Conservation (phyloP, 2,113 vertebrate species). For the Climacteris rufus region DNA sequence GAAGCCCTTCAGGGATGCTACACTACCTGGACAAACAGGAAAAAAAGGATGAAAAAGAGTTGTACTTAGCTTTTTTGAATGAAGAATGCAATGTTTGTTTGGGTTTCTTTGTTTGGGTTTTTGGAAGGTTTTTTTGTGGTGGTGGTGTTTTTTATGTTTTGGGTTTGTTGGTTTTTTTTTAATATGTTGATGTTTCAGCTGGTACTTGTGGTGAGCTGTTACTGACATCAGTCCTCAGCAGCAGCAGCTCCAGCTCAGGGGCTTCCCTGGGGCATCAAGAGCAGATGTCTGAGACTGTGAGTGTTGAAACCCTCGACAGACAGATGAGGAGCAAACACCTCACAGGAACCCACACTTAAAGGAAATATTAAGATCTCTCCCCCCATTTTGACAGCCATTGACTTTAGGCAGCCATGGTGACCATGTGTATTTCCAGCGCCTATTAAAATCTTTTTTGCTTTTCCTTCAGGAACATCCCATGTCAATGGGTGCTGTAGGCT, state of each 20-base stretch:
- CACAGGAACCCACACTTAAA: not conserved
- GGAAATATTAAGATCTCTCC: not conserved
- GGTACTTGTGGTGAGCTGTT: not conserved
- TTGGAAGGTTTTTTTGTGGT: not conserved
- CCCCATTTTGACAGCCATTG: not conserved
- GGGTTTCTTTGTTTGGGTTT: not conserved
- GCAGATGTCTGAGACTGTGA: not conserved
- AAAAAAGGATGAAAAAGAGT: not conserved
- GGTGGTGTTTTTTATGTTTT: too few relatives aligned
- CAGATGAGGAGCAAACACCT: rapidly evolving
- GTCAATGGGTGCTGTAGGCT: not conserved
- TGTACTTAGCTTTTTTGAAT: not conserved
- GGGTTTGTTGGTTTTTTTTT: too few relatives aligned
- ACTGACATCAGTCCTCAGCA: not conserved
- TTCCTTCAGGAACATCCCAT: not conserved
- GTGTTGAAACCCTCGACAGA: not conserved
- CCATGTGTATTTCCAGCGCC: not conserved
- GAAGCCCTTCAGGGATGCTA: not conserved
- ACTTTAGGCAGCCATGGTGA: not conserved
- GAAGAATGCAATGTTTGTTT: not conserved
- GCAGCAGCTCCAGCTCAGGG: not conserved
- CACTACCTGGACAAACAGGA: not conserved
- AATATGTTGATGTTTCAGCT: not conserved
- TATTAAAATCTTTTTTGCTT: not conserved
- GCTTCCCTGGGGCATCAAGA: not conserved